Base-by-base conservation (phyloP, 2,113 vertebrate genomes). In the Misgurnus mizolepis region DNA sequence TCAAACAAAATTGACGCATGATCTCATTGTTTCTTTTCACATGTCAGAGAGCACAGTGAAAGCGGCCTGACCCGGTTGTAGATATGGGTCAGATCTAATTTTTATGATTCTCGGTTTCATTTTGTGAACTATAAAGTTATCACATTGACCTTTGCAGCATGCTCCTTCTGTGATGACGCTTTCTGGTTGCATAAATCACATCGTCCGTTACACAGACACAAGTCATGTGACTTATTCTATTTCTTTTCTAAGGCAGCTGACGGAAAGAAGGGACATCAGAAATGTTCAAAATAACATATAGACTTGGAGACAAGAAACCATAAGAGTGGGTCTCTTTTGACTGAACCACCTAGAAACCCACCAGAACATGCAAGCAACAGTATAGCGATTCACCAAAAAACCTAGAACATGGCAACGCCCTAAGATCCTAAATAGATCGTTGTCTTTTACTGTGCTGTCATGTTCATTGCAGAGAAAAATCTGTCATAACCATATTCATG, bases 401-500 rank as follows among this genome's bases (percentile, higher is more conserved):
- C 22, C 22, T 22, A 22, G 22, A 50, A 11, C 9, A 50, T 50
- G 49, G 49, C 49, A 50, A 50, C 49, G 10, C 49, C 49, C 49
- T 50, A 50, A 12, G 9, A 12, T 12, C 12, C 0, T 53, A 53
- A 53, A 53, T 5, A 53, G 22, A 2, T 67, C 40, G 53, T 14
- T 70, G 65, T 87, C 86, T 91, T 91, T 89, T 89, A 89, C 86
- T 91, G 90, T 90, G 89, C 85, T 89, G 91, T 90, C 84, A 76
- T 84, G 18, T 74, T 86, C 53, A 80, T 79, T 67, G 45, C 83
- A 86, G 88, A 83, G 82, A 83, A 89, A 55, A 80, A 69, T 80
- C 53, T 91, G 83, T 86, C 88, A 89, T 91, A 88, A 87, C 88
- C 86, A 89, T 91, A 89, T 91, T 86, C 89, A 91, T 91, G 82